These are phyloP conservation scores for Danaus plexippus DNA, from an alignment of 1,140 invertebrate species.

Conservation along the genomic window DNA sequence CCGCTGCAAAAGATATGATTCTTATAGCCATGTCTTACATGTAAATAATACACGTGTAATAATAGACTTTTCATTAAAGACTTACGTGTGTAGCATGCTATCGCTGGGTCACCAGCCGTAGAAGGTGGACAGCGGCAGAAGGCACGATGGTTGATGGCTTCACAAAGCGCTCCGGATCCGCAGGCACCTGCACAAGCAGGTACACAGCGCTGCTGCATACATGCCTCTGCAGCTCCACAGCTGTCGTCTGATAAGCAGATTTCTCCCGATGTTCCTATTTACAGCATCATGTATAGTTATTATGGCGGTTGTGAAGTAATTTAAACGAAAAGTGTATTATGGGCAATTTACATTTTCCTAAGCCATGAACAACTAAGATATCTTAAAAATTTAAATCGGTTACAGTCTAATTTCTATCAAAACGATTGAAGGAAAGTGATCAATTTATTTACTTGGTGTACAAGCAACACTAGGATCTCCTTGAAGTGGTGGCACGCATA, in stretches of 20 bases:
- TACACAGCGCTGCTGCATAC: slow-evolving; percentile 83
- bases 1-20: slow-evolving; percentile 74
- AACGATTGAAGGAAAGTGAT: neutral
- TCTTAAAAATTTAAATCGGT: too few species aligned
- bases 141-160: slow-evolving; percentile 80
- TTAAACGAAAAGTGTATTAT: neutral
- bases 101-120: slow-evolving; percentile 89
- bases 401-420: too few species aligned
- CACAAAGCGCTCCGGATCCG: slow-evolving; percentile 84
- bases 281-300: neutral
- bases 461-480: slow-evolving; percentile 89
- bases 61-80: slow-evolving; percentile 3
- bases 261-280: slow-evolving; percentile 63
- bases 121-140: slow-evolving; percentile 86
- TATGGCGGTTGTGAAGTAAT: too few species aligned
- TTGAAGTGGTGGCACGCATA: slow-evolving; percentile 80
- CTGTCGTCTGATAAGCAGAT: slow-evolving; percentile 81
- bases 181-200: slow-evolving; percentile 87
- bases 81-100: slow-evolving; percentile 88
- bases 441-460: slow-evolving; percentile 73
- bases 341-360: neutral
- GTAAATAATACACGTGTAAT: too few species aligned
- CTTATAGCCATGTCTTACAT: too few species aligned
- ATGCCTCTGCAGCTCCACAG: slow-evolving; percentile 83
- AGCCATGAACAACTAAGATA: too few species aligned